Base-by-base conservation (phyloP, 2,888 invertebrate genomes). In the Salpingus planirostris region DNA sequence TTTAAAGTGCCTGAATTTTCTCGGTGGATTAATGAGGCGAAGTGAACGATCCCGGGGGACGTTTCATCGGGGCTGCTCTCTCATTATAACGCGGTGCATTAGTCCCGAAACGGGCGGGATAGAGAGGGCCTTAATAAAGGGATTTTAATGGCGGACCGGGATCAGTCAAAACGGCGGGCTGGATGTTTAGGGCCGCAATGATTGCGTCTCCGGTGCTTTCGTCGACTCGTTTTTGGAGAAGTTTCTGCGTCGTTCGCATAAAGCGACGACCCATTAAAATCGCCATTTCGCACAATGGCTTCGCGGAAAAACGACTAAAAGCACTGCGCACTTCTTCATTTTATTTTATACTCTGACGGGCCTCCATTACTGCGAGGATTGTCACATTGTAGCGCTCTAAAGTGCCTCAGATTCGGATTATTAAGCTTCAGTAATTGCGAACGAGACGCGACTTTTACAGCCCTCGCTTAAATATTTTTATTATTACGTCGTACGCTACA, bases 1-100 rank as follows among this genome's bases (percentile, higher is more conserved):
- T 46, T 47, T 46, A 46, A 46, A 46, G 44, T 38, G 39, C 40
- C 30, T 41, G 40, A 47, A 37, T 45, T 44, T 44, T 40, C 40
- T 29, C 31, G 28, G 24, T 33, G 22, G 31, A 44, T 47, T 49
- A 49, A 49, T 49, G 49, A 43, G 40, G 35, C 49, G 41, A 42
- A 45, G 26, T 42, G 43, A 49, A 44, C 32, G 41, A 24, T 44
- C 44, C 29, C 43, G 21, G 31, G 33, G 45, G 42, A 42, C 18
- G 18, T 18, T 18, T 18, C 18, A 18, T 5, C 18, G 18, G 8
- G 8, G 18, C 18, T n/a, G n/a, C n/a, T n/a, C n/a, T n/a, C n/a
- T n/a, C 18, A 18, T 18, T 18, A 18, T 18, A 18, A 18, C 18
- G n/a, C 8, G 8, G 5, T 18, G 8, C 18, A 18, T 18, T 18